A percentile compares a stretch with the other conserved stretches of the same genome.
Conservation (phyloP, 2,888 invertebrate genomes). For the Furcula furcula region DNA sequence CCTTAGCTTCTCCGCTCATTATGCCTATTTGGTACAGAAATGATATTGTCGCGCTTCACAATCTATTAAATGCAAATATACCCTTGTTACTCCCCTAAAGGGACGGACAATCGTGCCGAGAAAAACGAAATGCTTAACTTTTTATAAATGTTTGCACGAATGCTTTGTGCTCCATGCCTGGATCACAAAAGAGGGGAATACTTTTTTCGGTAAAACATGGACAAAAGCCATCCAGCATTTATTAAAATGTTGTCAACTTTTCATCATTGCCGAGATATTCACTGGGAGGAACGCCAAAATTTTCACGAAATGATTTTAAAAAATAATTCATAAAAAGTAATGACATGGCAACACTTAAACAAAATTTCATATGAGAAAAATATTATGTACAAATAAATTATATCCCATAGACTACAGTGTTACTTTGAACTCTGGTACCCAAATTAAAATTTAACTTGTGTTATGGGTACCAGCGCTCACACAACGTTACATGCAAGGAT, state of each 20-base stretch:
- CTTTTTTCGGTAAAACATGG: constrained; percentile 29
- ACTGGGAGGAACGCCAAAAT: constrained; percentile 18
- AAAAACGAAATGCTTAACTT: constrained; percentile 56
- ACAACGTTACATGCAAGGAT: too few species aligned
- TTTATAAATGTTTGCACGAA: constrained; percentile 64
- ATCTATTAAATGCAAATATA: constrained; percentile 55
- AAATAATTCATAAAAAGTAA: too few species aligned
- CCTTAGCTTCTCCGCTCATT: constrained; percentile 16
- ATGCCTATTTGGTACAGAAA: constrained; percentile 24
- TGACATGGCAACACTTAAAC: too few species aligned
- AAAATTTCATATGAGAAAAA: too few species aligned
- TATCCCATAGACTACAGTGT: too few species aligned
- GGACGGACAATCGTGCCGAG: constrained; percentile 37
- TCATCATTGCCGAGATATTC: constrained; percentile 17
- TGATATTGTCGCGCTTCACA: constrained; percentile 25
- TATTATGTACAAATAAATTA: neutral
- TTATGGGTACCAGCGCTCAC: too few species aligned
- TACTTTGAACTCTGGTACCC: too few species aligned
- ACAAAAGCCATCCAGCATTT: constrained; percentile 63
- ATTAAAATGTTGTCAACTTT: constrained; percentile 66
- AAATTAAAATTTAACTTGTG: too few species aligned
- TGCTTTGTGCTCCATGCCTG: constrained; percentile 58
- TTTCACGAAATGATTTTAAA: constrained; percentile 35
- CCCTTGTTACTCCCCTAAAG: constrained; percentile 35
- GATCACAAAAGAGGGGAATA: constrained; percentile 51